These are phyloP conservation scores for Semicossyphus pulcher DNA, from an alignment of 2,113 vertebrate genomes.

Conservation along the genomic window DNA sequence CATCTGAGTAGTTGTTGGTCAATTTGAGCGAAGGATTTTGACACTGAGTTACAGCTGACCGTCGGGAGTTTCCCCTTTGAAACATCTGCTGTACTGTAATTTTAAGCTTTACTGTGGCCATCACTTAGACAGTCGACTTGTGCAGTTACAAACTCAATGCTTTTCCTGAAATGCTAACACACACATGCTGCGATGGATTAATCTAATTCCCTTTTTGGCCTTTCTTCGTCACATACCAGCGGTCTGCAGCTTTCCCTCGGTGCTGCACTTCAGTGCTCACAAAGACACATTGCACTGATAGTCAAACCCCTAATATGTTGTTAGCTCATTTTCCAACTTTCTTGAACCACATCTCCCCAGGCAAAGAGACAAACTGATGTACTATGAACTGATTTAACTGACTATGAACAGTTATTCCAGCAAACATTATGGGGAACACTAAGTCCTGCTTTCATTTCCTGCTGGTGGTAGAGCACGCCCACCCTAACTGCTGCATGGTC, in stretches of 20 bases:
- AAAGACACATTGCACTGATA: background rate
- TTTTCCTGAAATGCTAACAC: background rate
- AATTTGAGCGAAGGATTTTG: constrained; percentile 19
- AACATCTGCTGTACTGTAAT: background rate
- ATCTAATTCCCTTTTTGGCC: background rate
- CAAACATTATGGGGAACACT: too few relatives aligned
- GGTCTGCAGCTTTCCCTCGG: background rate
- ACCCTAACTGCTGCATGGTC: too few relatives aligned
- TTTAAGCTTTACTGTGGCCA: background rate
- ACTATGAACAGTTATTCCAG: too few relatives aligned
- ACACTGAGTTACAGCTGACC: constrained; percentile 17
- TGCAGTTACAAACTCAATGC: background rate
- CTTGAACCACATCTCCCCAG: too few relatives aligned
- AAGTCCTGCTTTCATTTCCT: too few relatives aligned
- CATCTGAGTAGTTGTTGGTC: constrained; percentile 40
- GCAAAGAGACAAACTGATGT: too few relatives aligned
- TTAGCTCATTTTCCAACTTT: too few relatives aligned
- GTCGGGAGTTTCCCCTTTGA: background rate
- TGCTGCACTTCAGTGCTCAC: background rate
- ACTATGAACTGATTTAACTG: too few relatives aligned
- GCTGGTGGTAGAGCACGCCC: too few relatives aligned
- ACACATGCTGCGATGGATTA: background rate
- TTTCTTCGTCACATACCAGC: constrained; percentile 1
- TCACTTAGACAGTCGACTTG: background rate
- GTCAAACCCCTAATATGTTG: background rate